These are phyloP conservation scores for Corapipo altera DNA, from an alignment of 2,113 vertebrate species.

Conservation along the genomic window DNA sequence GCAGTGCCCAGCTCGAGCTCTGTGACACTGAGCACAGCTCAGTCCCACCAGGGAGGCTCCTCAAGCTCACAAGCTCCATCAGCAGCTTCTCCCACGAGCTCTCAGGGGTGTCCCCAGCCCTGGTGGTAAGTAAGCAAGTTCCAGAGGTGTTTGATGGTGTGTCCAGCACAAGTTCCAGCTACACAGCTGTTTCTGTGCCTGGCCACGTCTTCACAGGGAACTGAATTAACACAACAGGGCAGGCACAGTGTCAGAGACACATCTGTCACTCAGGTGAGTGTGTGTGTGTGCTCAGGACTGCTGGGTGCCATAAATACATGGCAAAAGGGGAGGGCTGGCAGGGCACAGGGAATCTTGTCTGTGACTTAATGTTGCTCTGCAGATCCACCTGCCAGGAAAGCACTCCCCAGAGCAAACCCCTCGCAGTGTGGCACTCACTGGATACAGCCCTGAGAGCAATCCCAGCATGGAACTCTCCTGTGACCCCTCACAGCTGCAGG, in stretches of 20 bases:
- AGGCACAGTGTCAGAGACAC: rapidly evolving
- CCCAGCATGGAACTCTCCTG: rapidly evolving
- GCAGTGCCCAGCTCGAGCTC: not conserved
- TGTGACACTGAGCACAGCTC: not conserved
- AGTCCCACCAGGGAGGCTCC: not conserved
- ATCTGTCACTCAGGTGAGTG: not conserved
- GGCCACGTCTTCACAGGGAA: not conserved
- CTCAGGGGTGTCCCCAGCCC: not conserved
- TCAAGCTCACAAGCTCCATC: not conserved
- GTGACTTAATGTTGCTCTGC: rapidly evolving
- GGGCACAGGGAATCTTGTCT: not conserved
- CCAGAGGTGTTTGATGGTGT: not conserved
- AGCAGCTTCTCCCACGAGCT: not conserved
- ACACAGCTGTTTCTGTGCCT: rapidly evolving
- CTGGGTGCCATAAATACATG: rapidly evolving
- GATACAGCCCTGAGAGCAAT: not conserved
- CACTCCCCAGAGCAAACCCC: not conserved
- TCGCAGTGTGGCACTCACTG: no score
- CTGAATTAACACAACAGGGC: rapidly evolving
- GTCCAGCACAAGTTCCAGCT: not conserved
- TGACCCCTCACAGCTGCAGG: not conserved
- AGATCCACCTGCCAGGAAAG: not conserved
- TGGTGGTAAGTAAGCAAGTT: not conserved
- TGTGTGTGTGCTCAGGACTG: not conserved
- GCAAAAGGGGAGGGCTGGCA: not conserved